Percentiles rank a stretch among this genome's conserved stretches.
Evolutionary conservation across 2,888 invertebrate genomes (phyloP).

Genomic region (Campoletis raptor): DNA sequence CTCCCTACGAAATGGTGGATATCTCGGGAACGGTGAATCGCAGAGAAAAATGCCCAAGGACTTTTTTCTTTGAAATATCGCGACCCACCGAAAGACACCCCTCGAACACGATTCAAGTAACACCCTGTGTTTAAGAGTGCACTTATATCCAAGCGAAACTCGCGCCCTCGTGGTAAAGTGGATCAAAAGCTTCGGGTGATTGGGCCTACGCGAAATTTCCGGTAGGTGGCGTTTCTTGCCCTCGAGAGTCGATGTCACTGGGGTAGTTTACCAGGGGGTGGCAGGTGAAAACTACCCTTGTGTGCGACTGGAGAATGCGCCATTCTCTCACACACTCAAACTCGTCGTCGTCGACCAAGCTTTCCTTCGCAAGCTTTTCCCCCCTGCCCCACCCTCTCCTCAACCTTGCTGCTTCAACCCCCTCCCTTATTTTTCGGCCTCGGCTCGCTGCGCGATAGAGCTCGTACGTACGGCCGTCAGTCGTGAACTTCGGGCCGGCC

Average conservation of each 20-base stretch:
- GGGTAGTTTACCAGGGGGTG: background rate
- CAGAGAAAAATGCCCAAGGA: background rate
- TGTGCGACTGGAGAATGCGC: conserved; percentile 16
- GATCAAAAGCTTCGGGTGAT: background rate
- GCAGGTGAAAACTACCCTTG: background rate
- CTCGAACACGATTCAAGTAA: background rate
- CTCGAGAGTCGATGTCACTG: conserved; percentile 5
- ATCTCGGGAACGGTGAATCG: background rate
- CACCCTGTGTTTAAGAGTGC: conserved; percentile 13
- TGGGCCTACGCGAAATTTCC: conserved; percentile 27
- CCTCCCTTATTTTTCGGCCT: conserved; percentile 19
- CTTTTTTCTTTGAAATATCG: background rate
- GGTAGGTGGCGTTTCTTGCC: conserved; percentile 61
- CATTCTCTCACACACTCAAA: conserved; percentile 29
- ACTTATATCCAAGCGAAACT: conserved; percentile 21
- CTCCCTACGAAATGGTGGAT: background rate
- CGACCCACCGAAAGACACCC: background rate
- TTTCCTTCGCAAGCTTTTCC: conserved; percentile 17
- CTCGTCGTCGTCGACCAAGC: conserved; percentile 57
- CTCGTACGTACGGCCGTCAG: conserved; percentile 73
- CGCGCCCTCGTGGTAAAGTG: conserved; percentile 39
- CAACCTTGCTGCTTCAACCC: background rate
- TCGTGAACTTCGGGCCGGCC: conserved; percentile 78
- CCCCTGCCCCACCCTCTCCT: background rate
- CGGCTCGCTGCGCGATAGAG: conserved; percentile 61